Evolutionary conservation across 64 coral and sea anemone genomes (phyloP), one percentile per base, ranked within the genome.

Genomic region (Catalaphyllia jardinei): DNA sequence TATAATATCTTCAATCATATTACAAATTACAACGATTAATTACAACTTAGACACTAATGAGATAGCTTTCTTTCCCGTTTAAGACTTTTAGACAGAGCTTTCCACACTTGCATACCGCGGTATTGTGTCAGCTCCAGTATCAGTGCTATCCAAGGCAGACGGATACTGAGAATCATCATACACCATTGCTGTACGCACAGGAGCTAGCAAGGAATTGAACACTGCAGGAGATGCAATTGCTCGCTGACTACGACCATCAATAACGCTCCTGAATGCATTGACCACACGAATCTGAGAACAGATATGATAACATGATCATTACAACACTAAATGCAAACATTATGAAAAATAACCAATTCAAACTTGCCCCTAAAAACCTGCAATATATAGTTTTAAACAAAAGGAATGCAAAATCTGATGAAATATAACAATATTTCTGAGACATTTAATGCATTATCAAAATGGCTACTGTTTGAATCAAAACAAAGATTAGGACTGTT

Each of bases 131-230:
- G 50, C 67, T 75, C 71, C 79, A 74, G 61, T 31, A 28, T 94
- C 95, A 86, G 79, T 76, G 71, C 52, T 88, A 80, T 98, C 92
- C 87, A 89, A 57, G 46, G 88, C 63, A 59, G 79, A 55, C 20
- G 89, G 84, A 71, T 83, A 83, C 89, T 89, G 75, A 60, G 89
- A 89, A 79, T 98, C 90, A 72, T 94, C 89, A 60, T 89, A 89
- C 20, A 99, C 91, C 97, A 99, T 99, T 60, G 94, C 97, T 50
- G 97, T 99, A 61, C 97, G 94, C 30, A 99, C 97, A 65, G 97
- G 97, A 61, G 97, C 97, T 63, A 99, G 88, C 74, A 99, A 85
- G 52, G 97, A 99, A 83, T 99, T 99, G 72, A 99, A 99, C 17
- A 99, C 97, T 31, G 93, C 94, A 17, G 97, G 97, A 71, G 97